A percentile compares a stretch with the other conserved stretches of the same genome.
phyloP scores from a whole-genome alignment of 2,888 invertebrate species.

The Ennomos erosarius region DNA sequence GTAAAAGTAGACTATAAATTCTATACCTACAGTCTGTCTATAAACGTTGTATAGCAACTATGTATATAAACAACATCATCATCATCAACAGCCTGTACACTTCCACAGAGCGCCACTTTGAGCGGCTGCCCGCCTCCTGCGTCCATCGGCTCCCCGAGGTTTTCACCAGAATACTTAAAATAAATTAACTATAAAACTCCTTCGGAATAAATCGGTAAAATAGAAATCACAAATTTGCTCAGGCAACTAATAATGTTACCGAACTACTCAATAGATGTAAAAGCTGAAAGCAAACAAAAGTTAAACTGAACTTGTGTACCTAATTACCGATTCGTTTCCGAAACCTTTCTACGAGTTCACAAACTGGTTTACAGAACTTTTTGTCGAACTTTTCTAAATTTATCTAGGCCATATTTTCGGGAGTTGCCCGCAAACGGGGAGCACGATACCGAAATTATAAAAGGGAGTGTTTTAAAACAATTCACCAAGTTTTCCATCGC shows the following conservation, averaged over 20 bases:
- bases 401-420: conserved; percentile 69
- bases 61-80: too few relatives aligned
- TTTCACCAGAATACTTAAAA: too few relatives aligned
- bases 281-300: conserved; percentile 55
- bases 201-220: not conserved
- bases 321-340: conserved; percentile 69
- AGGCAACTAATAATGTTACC: conserved; percentile 7
- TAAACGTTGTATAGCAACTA: too few relatives aligned
- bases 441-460: conserved; percentile 71
- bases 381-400: conserved; percentile 59
- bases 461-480: conserved; percentile 67
- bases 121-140: too few relatives aligned
- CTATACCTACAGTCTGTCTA: too few relatives aligned
- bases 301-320: conserved; percentile 60
- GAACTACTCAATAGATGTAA: conserved; percentile 53
- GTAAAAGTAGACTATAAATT: too few relatives aligned
- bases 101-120: too few relatives aligned
- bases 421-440: conserved; percentile 54
- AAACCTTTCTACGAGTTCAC: conserved; percentile 57
- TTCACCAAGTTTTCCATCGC: conserved; percentile 64
- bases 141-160: too few relatives aligned
- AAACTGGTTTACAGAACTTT: conserved; percentile 64
- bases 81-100: too few relatives aligned
- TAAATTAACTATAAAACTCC: too few relatives aligned
- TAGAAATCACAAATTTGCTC: not conserved